These are phyloP conservation scores for Pseudomyrmex concolor DNA, from an alignment of 1,140 invertebrate species.

Conservation along the genomic window DNA sequence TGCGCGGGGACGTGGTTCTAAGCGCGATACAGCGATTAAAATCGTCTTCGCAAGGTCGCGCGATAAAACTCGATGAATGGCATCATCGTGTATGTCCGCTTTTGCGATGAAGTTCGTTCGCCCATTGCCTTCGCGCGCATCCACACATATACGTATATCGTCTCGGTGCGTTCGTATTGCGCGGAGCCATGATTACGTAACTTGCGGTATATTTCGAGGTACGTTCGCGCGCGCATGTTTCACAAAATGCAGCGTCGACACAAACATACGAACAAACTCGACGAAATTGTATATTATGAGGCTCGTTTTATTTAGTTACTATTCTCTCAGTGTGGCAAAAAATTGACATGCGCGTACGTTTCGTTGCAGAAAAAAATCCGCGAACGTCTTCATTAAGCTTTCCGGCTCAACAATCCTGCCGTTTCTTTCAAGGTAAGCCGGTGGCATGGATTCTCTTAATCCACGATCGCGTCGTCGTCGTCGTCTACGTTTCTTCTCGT, in stretches of 20 bases:
- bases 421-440: slow-evolving; percentile 63
- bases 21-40: slow-evolving; percentile 9
- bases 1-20: neutral
- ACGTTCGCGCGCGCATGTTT: neutral
- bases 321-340: neutral
- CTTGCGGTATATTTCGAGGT: neutral
- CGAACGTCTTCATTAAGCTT: slow-evolving; percentile 45
- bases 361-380: neutral
- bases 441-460: slow-evolving; percentile 51
- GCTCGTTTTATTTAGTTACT: too few relatives aligned
- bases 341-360: neutral
- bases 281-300: neutral
- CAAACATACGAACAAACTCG: slow-evolving; percentile 11
- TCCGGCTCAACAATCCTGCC: neutral
- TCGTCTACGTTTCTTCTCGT: slow-evolving; percentile 64
- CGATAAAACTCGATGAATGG: slow-evolving; percentile 36
- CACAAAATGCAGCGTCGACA: neutral
- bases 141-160: neutral
- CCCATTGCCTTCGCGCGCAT: neutral
- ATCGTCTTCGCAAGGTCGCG: slow-evolving; percentile 10
- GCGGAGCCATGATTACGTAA: slow-evolving; percentile 15
- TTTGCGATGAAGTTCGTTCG: too few relatives aligned
- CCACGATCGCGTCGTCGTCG: neutral
- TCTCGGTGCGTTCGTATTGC: neutral
- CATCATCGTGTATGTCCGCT: neutral